Conservation (phyloP, 2,888 invertebrate species). For the Suillia variegata region DNA sequence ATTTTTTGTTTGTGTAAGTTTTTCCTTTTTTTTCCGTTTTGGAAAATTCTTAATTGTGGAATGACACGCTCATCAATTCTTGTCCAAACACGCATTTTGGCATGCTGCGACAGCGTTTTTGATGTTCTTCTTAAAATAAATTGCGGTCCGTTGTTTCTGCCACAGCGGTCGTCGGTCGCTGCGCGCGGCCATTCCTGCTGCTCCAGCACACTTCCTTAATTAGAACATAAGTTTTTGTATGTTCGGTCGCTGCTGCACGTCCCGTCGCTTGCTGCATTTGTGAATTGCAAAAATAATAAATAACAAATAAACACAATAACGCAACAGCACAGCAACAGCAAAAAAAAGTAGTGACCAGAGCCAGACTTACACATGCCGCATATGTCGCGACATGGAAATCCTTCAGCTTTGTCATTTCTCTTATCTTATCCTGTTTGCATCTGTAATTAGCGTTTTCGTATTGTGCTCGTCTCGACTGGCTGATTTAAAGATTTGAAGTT, state of each 20-base stretch:
- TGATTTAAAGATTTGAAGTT: too few relatives aligned
- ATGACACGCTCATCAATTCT: conserved; percentile 11
- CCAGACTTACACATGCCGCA: too few relatives aligned
- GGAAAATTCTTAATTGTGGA: not conserved
- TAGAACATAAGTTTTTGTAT: conserved; percentile 23
- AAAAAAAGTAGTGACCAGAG: not conserved
- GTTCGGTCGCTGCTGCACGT: not conserved
- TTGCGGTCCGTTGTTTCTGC: conserved; percentile 15
- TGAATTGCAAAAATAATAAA: too few relatives aligned
- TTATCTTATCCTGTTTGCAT: conserved; percentile 27
- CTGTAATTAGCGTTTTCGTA: conserved; percentile 22
- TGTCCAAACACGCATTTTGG: not conserved
- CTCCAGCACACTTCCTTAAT: conserved; percentile 20
- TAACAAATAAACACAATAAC: too few relatives aligned
- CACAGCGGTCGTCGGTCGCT: conserved; percentile 9
- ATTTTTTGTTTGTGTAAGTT: not conserved
- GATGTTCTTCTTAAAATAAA: not conserved
- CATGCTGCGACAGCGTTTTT: not conserved
- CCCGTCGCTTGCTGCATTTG: not conserved
- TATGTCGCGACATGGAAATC: conserved; percentile 18
- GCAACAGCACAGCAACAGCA: not conserved
- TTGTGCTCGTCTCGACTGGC: too few relatives aligned
- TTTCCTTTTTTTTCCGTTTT: not conserved
- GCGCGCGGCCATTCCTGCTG: too few relatives aligned
- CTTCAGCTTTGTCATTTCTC: conserved; percentile 16